Percentiles rank a stretch among this genome's conserved stretches.
These are phyloP conservation scores for Volucella bombylans DNA, from an alignment of 2,888 invertebrate genomes.

Conservation along the genomic window DNA sequence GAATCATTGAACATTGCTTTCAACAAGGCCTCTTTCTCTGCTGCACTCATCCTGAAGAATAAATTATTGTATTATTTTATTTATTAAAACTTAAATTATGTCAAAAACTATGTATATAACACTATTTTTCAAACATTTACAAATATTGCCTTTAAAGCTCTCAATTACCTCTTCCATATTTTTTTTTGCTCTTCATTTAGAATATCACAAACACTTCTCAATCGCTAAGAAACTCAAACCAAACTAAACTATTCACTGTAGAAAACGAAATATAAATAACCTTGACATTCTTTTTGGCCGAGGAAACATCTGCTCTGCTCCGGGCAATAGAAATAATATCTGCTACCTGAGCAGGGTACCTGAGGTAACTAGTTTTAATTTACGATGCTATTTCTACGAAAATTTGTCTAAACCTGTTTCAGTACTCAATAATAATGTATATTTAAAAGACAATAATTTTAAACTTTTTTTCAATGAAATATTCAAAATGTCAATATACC, in stretches of 20 bases:
- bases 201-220: background rate
- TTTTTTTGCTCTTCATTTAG: background rate
- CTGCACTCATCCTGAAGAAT: too few relatives aligned
- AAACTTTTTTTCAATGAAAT: background rate
- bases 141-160: too few relatives aligned
- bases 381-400: background rate
- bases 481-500: background rate
- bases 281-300: background rate
- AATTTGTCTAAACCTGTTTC: background rate
- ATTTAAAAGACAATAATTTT: background rate
- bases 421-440: background rate
- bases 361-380: background rate
- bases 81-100: too few relatives aligned
- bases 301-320: background rate
- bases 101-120: too few relatives aligned
- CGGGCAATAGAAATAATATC: background rate
- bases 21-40: too few relatives aligned
- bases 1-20: too few relatives aligned
- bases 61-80: too few relatives aligned
- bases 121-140: too few relatives aligned
- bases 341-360: background rate
- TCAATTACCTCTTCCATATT: background rate
- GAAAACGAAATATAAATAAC: background rate
- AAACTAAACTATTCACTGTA: background rate
- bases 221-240: slow-evolving; percentile 3